Percentiles rank a stretch among this genome's conserved stretches.
phyloP scores from a whole-genome alignment of 1,140 invertebrate species.

The Aphis craccivora region DNA sequence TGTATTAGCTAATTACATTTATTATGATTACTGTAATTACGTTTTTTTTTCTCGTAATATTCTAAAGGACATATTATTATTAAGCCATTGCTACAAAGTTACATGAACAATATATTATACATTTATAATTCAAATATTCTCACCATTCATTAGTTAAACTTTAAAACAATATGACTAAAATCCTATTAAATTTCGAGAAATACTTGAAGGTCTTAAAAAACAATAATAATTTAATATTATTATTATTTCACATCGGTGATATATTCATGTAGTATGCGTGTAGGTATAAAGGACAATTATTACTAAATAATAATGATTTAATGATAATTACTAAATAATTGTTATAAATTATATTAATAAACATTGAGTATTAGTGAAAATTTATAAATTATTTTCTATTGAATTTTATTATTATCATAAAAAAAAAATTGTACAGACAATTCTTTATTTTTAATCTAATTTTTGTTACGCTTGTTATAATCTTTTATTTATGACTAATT shows the following conservation, averaged over 20 bases:
- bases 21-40: not conserved
- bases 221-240: not conserved
- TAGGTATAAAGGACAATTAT: not conserved
- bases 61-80: not conserved
- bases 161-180: not conserved
- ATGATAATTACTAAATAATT: not conserved
- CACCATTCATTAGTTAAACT: not conserved
- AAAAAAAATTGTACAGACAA: not conserved
- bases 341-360: not conserved
- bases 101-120: not conserved
- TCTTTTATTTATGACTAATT: not conserved
- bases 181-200: not conserved
- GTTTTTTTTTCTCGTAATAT: not conserved
- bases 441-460: not conserved
- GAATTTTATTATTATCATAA: not conserved
- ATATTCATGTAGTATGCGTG: not conserved
- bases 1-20: conserved; percentile 5
- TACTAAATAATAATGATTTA: too few relatives aligned
- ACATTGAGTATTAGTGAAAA: not conserved
- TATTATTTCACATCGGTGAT: not conserved
- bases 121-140: not conserved
- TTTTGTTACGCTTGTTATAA: not conserved
- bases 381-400: not conserved
- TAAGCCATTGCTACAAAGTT: not conserved
- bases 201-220: conserved; percentile 37